phyloP scores from a whole-genome alignment of 2,888 invertebrate species.

The Chalcis sispes region DNA sequence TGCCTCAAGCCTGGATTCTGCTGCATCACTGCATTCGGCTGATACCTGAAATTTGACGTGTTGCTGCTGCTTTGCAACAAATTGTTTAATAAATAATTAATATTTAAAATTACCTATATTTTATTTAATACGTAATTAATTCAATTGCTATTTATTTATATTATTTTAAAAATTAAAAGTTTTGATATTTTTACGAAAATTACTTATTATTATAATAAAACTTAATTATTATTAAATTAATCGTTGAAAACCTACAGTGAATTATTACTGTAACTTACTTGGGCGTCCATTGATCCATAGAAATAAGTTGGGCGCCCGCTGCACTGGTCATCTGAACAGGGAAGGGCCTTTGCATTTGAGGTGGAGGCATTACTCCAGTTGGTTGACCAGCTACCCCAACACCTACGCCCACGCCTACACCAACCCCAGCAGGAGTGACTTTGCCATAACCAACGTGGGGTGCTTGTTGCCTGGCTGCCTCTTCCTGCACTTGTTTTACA shows the following conservation, averaged over 20 bases:
- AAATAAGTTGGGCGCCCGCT: slow-evolving; percentile 72
- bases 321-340: slow-evolving; percentile 77
- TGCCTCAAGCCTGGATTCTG: slow-evolving; percentile 73
- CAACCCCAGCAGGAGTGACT: slow-evolving; percentile 79
- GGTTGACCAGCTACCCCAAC: slow-evolving; percentile 61
- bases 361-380: slow-evolving; percentile 79
- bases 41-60: slow-evolving; percentile 67
- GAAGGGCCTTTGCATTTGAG: slow-evolving; percentile 78
- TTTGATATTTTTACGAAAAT: too few species aligned
- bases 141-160: too few species aligned
- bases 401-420: slow-evolving; percentile 73
- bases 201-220: too few species aligned
- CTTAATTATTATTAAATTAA: too few species aligned
- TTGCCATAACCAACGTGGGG: slow-evolving; percentile 89
- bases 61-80: too few species aligned
- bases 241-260: too few species aligned
- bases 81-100: too few species aligned
- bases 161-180: too few species aligned
- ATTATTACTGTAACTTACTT: too few species aligned
- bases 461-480: slow-evolving; percentile 92
- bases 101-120: background rate
- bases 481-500: slow-evolving; percentile 92
- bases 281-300: slow-evolving; percentile 77
- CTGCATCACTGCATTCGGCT: slow-evolving; percentile 74
- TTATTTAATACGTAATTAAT: too few species aligned